Evolutionary conservation across 2,797 vertebrate genomes (phyloP).

Genomic region (Enteromius treurensis): DNA sequence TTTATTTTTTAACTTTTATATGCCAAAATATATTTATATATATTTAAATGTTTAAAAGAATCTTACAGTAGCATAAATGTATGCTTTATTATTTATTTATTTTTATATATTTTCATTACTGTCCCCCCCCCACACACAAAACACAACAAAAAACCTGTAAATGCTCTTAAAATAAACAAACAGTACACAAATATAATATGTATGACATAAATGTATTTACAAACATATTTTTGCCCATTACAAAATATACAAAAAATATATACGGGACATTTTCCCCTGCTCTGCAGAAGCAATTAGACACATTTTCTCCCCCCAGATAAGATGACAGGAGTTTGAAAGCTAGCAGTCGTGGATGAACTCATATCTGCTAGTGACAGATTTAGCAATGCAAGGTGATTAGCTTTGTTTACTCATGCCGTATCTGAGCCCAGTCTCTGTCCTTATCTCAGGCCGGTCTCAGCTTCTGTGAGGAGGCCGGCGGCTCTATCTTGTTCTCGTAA

Average conservation of each 20-base stretch:
- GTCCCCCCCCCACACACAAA: too few relatives aligned
- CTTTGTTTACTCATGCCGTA: slow-evolving; percentile 72
- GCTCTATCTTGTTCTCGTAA: slow-evolving; percentile 60
- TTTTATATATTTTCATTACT: background rate
- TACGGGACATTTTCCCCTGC: background rate
- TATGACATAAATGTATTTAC: background rate
- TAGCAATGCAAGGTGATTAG: slow-evolving; percentile 70
- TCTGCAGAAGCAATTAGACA: slow-evolving; percentile 12
- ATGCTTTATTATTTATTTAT: background rate
- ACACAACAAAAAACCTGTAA: too few relatives aligned
- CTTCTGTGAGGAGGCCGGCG: slow-evolving; percentile 64
- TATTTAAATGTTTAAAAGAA: background rate
- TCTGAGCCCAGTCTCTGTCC: slow-evolving; percentile 48
- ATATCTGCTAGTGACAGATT: slow-evolving; percentile 61
- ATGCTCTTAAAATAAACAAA: too few relatives aligned
- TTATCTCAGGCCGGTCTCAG: slow-evolving; percentile 70
- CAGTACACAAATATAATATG: too few relatives aligned
- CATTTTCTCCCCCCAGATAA: slow-evolving; percentile 44
- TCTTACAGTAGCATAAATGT: background rate
- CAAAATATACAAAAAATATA: background rate
- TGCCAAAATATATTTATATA: background rate
- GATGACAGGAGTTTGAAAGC: slow-evolving; percentile 36
- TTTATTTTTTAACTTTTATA: background rate
- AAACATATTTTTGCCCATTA: background rate
- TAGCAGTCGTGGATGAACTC: slow-evolving; percentile 15